These are phyloP conservation scores for Micrasema longulum DNA, from an alignment of 1,140 invertebrate genomes.

Conservation along the genomic window DNA sequence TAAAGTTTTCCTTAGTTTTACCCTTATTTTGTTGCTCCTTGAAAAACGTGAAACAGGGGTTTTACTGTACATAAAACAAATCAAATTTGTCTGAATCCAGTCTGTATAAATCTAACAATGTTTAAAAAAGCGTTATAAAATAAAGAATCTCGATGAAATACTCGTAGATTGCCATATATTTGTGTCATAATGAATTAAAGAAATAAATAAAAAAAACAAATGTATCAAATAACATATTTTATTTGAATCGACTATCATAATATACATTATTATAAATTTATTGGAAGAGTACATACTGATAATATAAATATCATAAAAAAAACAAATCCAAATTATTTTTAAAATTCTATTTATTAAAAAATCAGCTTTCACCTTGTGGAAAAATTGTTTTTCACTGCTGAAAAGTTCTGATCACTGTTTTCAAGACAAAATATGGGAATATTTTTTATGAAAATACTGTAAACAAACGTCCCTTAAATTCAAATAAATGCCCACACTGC, in stretches of 20 bases:
- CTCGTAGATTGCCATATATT: too few species aligned
- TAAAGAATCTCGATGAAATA: too few species aligned
- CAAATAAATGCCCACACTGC: too few species aligned
- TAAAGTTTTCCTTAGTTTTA: too few species aligned
- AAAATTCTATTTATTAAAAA: constrained; percentile 10
- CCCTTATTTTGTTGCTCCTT: too few species aligned
- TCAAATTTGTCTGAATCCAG: too few species aligned
- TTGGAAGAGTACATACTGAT: constrained; percentile 2
- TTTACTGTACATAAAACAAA: too few species aligned
- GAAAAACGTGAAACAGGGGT: too few species aligned
- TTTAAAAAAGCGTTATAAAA: too few species aligned
- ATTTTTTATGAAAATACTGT: constrained; percentile 6
- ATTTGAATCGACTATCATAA: constrained; percentile 30
- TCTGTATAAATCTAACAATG: too few species aligned
- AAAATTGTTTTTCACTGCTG: constrained; percentile 11
- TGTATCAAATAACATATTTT: constrained; percentile 41
- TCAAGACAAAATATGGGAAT: constrained; percentile 18
- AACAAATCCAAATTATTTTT: constrained; percentile 15
- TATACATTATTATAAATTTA: constrained; percentile 11
- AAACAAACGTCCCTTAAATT: not conserved
- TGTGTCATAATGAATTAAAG: too few species aligned
- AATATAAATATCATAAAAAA: constrained; percentile 31
- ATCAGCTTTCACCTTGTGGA: not conserved
- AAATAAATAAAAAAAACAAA: constrained; percentile 22
- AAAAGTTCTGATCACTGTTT: constrained; percentile 4